phyloP scores from a whole-genome alignment of 2,113 vertebrate species.

The Chlorocebus sabaeus region DNA sequence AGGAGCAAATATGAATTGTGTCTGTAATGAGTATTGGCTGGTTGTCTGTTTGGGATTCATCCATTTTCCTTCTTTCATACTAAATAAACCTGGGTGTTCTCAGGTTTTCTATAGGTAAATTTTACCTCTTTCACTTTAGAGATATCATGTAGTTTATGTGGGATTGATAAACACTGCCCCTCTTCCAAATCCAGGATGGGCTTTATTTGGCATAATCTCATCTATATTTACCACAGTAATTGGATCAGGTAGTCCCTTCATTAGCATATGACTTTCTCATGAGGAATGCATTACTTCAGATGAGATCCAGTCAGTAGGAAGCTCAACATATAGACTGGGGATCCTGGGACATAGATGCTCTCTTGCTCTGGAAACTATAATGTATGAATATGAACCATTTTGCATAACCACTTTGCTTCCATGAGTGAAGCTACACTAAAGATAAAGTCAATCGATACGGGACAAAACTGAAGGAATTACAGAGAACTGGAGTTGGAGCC shows the following conservation, averaged over 20 bases:
- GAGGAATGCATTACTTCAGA: not conserved
- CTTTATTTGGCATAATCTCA: not conserved
- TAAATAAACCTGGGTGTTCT: not conserved
- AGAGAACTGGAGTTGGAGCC: not conserved
- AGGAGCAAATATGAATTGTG: not conserved
- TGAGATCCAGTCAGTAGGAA: not conserved
- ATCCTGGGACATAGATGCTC: not conserved
- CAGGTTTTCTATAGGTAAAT: not conserved
- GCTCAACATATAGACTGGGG: not conserved
- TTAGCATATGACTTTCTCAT: not conserved
- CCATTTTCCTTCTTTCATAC: not conserved
- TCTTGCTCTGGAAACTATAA: not conserved
- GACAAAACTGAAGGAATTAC: not conserved
- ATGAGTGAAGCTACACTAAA: not conserved
- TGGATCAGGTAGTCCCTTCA: not conserved
- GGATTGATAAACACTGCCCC: not conserved
- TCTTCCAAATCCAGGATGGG: not conserved
- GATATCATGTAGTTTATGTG: not conserved
- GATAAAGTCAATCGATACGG: not conserved
- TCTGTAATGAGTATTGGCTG: not conserved
- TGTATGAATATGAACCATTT: not conserved
- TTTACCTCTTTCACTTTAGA: not conserved
- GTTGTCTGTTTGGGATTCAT: not conserved
- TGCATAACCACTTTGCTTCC: not conserved
- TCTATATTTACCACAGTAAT: not conserved